Evolutionary conservation across 2,888 invertebrate species (phyloP).

Genomic region (Pseudococcus viburni): DNA sequence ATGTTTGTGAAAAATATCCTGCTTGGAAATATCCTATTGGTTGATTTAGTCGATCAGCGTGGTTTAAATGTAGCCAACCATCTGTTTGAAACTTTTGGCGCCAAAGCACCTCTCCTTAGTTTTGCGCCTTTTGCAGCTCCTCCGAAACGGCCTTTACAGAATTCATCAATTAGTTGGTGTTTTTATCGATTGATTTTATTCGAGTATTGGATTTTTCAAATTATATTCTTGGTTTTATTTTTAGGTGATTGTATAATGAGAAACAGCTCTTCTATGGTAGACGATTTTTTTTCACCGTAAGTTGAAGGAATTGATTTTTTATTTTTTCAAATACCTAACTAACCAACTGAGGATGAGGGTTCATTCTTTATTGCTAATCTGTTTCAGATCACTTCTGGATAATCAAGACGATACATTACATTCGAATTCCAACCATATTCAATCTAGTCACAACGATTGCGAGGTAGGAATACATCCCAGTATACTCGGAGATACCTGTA

Average conservation of each 20-base stretch:
- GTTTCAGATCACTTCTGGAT: not conserved
- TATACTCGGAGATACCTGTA: too few species aligned
- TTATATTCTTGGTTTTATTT: not conserved
- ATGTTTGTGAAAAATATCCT: slow-evolving; percentile 76
- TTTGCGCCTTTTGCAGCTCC: too few species aligned
- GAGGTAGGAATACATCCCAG: too few species aligned
- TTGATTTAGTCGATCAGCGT: slow-evolving; percentile 56
- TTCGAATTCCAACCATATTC: slow-evolving; percentile 22
- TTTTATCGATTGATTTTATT: not conserved
- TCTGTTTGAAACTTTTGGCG: not conserved
- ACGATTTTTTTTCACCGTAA: slow-evolving; percentile 36
- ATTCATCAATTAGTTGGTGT: not conserved
- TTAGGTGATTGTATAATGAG: slow-evolving; percentile 56
- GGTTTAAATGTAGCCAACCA: not conserved
- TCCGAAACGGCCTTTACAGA: not conserved
- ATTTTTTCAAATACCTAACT: too few species aligned
- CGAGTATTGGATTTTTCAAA: not conserved
- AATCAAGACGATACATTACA: not conserved
- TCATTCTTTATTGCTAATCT: not conserved
- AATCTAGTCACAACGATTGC: slow-evolving; percentile 21
- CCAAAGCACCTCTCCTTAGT: not conserved
- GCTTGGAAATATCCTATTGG: slow-evolving; percentile 73
- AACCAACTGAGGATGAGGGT: too few species aligned
- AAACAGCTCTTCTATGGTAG: not conserved
- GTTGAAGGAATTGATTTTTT: not conserved